Conservation (phyloP, 1,140 invertebrate genomes). For the Panagrolaimus sp. region DNA sequence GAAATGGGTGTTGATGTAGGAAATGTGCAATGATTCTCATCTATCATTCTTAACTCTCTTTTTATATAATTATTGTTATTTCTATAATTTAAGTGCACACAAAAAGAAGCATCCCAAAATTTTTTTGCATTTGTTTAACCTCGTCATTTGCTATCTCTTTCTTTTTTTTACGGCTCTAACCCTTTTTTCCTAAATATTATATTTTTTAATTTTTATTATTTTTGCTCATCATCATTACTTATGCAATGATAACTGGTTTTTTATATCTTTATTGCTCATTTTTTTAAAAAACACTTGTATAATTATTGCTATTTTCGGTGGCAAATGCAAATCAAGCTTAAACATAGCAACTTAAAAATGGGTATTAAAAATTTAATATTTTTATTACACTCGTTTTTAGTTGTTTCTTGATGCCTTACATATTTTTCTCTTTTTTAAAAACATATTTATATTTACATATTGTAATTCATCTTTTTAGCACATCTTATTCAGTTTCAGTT, state of each 20-base stretch:
- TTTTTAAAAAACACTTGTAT: no score
- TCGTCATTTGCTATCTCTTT: constrained; percentile 1
- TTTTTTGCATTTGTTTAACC: background rate
- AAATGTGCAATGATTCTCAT: background rate
- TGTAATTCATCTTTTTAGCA: no score
- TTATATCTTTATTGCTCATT: background rate
- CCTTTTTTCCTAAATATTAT: background rate
- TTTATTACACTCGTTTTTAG: no score
- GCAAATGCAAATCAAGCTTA: no score
- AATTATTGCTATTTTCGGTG: no score
- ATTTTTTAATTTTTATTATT: background rate
- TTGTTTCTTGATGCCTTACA: no score
- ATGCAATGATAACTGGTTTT: constrained; percentile 12
- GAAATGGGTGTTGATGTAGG: constrained; percentile 14
- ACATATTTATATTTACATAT: no score
- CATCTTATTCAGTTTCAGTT: no score
- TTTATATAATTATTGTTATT: background rate
- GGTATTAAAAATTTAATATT: no score
- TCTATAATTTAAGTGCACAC: background rate
- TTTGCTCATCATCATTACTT: background rate
- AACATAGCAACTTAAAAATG: no score
- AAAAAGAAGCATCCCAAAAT: constrained; percentile 5
- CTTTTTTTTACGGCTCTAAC: constrained; percentile 7
- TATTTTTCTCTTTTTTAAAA: no score
- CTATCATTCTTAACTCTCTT: background rate